Evolutionary conservation across 2,888 invertebrate genomes (phyloP).

Genomic region (Pseudococcus viburni): DNA sequence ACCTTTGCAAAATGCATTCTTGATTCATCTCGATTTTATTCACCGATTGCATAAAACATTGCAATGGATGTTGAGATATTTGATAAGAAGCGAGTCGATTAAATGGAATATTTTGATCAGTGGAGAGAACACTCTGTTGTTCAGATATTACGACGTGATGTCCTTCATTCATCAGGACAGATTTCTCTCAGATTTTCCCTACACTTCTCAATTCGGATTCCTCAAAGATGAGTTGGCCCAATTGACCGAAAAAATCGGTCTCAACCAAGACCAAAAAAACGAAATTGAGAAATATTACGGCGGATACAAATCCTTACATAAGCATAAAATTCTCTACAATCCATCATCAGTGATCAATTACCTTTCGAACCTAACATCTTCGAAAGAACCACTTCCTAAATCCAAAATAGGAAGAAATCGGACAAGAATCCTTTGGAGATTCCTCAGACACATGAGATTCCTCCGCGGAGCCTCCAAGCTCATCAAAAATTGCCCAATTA

Average conservation of each 20-base stretch:
- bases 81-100: not conserved
- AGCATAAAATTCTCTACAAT: not conserved
- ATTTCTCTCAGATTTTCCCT: not conserved
- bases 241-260: not conserved
- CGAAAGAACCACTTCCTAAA: not conserved
- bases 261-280: not conserved
- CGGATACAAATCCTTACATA: not conserved
- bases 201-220: constrained; percentile 1
- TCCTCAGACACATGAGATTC: not conserved
- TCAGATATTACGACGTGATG: not conserved
- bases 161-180: not conserved
- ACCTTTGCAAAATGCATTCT: not conserved
- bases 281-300: not conserved
- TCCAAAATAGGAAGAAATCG: not conserved
- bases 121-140: not conserved
- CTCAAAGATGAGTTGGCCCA: not conserved
- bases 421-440: not conserved
- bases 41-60: not conserved
- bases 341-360: not conserved
- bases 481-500: not conserved
- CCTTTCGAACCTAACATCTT: not conserved
- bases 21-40: not conserved
- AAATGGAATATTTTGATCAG: not conserved
- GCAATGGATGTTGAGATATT: not conserved
- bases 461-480: not conserved